A percentile compares a stretch with the other conserved stretches of the same genome.
phyloP scores from a whole-genome alignment of 2,113 vertebrate genomes.

The Callospermophilus lateralis region DNA sequence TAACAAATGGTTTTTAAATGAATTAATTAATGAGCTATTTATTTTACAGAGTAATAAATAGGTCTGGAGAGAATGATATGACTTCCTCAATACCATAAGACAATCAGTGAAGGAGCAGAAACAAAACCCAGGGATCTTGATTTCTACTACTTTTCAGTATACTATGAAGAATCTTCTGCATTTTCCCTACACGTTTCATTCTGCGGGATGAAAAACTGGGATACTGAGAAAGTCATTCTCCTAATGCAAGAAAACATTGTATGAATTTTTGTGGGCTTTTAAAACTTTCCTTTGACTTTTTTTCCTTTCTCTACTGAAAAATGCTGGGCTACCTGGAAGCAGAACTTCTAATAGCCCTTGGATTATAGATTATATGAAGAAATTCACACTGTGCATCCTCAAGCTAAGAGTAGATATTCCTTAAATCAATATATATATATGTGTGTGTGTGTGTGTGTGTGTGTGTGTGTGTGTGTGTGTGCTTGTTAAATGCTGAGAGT shows the following conservation, averaged over 20 bases:
- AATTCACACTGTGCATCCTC: neutral
- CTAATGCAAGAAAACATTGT: neutral
- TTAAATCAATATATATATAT: neutral
- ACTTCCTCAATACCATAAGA: neutral
- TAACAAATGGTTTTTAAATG: neutral
- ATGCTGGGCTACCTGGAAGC: neutral
- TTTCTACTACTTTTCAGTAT: neutral
- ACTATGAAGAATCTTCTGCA: neutral
- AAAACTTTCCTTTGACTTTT: neutral
- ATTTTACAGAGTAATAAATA: slow-evolving; percentile 9
- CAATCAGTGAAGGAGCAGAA: neutral
- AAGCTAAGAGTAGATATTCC: slow-evolving; percentile 1
- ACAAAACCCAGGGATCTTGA: neutral
- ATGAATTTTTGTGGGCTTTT: neutral
- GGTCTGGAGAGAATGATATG: neutral
- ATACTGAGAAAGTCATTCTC: neutral
- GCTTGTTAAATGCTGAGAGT: slow-evolving; percentile 33
- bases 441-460: no score
- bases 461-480: no score
- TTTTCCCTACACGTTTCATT: neutral
- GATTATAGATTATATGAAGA: slow-evolving; percentile 22
- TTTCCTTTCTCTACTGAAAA: neutral
- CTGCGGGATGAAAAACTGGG: neutral
- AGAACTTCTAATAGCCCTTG: neutral
- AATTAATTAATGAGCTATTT: slow-evolving; percentile 32